phyloP scores from a whole-genome alignment of 2,888 invertebrate genomes.

The Onthophagus sagittarius region DNA sequence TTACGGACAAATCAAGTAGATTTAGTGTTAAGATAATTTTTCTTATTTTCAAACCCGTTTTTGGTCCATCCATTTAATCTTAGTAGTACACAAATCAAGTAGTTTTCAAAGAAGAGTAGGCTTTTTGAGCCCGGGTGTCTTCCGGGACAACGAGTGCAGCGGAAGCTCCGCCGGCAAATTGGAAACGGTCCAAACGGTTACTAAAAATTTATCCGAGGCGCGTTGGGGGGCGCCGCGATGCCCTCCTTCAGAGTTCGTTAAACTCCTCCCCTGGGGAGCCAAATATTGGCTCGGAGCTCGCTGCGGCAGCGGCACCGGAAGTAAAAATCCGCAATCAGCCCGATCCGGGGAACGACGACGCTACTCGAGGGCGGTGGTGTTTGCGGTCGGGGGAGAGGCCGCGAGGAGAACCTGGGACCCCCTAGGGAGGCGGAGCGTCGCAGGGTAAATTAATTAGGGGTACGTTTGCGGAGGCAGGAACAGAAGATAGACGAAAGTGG shows the following conservation, averaged over 20 bases:
- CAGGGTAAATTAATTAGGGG: constrained; percentile 35
- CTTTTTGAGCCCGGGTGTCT: background rate
- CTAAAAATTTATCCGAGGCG: background rate
- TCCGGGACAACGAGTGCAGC: background rate
- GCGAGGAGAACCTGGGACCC: background rate
- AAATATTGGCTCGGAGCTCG: background rate
- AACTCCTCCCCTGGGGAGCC: background rate
- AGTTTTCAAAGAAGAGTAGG: background rate
- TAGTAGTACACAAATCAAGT: background rate
- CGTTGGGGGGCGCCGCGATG: background rate
- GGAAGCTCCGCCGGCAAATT: background rate
- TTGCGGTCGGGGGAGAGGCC: background rate
- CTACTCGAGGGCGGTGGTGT: background rate
- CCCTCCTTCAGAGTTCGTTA: background rate
- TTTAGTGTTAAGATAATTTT: background rate
- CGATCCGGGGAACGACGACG: background rate
- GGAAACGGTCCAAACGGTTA: background rate
- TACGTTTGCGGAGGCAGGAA: constrained; percentile 22
- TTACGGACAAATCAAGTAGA: background rate
- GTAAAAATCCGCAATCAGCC: background rate
- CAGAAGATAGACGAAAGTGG: constrained; percentile 36
- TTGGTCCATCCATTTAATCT: background rate
- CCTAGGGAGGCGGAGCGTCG: background rate
- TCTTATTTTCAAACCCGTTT: background rate
- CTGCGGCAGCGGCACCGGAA: background rate